These are phyloP conservation scores for Orchestia grillus DNA, from an alignment of 1,140 invertebrate species.

Conservation along the genomic window DNA sequence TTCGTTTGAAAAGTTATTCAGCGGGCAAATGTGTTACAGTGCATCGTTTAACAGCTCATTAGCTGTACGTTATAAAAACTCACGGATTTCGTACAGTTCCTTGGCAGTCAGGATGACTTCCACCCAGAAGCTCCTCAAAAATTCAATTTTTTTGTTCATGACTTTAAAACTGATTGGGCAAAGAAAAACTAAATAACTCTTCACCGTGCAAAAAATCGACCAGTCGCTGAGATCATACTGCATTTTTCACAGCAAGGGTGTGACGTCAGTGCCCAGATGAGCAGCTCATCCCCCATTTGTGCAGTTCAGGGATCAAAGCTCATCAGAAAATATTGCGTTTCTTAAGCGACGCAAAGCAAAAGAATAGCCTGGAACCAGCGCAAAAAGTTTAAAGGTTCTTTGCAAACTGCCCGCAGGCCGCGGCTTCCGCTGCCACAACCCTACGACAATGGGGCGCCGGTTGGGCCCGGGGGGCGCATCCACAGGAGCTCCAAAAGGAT, in stretches of 20 bases:
- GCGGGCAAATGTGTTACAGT: too few species aligned
- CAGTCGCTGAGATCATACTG: not conserved
- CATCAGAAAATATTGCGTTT: not conserved
- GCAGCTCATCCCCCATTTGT: not conserved
- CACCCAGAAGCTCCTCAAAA: not conserved
- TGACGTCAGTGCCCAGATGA: not conserved
- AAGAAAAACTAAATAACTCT: not conserved
- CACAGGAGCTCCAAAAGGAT: too few species aligned
- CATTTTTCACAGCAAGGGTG: not conserved
- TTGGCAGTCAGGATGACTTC: not conserved
- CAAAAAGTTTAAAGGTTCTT: not conserved
- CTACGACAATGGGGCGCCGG: not conserved
- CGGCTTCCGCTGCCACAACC: not conserved
- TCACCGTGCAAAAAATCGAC: not conserved
- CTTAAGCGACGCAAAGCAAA: not conserved
- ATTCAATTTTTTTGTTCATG: not conserved
- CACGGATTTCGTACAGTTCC: not conserved
- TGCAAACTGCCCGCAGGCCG: not conserved
- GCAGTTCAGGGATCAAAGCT: not conserved
- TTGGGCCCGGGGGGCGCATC: too few species aligned
- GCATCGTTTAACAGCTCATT: not conserved
- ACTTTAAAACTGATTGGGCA: not conserved
- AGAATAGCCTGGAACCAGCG: not conserved
- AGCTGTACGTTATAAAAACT: not conserved
- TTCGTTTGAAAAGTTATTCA: not conserved